A percentile compares a stretch with the other conserved stretches of the same genome.
Evolutionary conservation across 2,888 invertebrate species (phyloP).

Genomic region (Mythimna albipuncta): DNA sequence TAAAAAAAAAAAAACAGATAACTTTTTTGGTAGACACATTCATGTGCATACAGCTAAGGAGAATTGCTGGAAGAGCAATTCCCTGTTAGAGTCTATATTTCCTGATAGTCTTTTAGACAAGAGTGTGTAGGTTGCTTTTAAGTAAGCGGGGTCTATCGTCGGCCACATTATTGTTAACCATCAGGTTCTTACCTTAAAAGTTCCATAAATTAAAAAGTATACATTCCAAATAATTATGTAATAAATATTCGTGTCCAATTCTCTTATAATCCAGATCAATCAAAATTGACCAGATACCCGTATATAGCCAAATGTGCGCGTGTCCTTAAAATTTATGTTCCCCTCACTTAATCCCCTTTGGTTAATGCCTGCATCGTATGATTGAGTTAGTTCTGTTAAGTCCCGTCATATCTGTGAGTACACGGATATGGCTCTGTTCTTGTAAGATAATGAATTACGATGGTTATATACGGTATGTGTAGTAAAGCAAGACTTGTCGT

Average conservation of each 20-base stretch:
- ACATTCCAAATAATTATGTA: not conserved
- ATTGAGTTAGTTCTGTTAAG: slow-evolving; percentile 40
- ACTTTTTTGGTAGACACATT: too few species aligned
- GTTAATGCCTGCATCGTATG: slow-evolving; percentile 51
- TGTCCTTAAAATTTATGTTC: slow-evolving; percentile 27
- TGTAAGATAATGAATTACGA: slow-evolving; percentile 39
- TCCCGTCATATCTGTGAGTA: slow-evolving; percentile 14
- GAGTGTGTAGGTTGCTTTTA: too few species aligned
- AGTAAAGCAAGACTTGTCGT: not conserved
- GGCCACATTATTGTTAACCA: too few species aligned
- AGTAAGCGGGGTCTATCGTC: too few species aligned
- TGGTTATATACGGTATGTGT: not conserved
- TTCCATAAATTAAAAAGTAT: too few species aligned
- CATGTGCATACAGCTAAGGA: too few species aligned
- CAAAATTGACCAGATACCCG: not conserved
- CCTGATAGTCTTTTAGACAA: too few species aligned
- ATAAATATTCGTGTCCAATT: too few species aligned
- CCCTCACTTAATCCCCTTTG: slow-evolving; percentile 28
- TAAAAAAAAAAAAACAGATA: too few species aligned
- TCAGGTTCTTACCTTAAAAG: too few species aligned
- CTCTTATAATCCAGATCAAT: not conserved
- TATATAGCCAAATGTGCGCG: slow-evolving; percentile 20
- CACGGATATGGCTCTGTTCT: slow-evolving; percentile 27
- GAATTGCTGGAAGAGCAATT: too few species aligned
- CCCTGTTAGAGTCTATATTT: too few species aligned